Evolutionary conservation across 2,888 invertebrate genomes (phyloP), one percentile per base, ranked within the genome.

Genomic region (Vanessa cardui): DNA sequence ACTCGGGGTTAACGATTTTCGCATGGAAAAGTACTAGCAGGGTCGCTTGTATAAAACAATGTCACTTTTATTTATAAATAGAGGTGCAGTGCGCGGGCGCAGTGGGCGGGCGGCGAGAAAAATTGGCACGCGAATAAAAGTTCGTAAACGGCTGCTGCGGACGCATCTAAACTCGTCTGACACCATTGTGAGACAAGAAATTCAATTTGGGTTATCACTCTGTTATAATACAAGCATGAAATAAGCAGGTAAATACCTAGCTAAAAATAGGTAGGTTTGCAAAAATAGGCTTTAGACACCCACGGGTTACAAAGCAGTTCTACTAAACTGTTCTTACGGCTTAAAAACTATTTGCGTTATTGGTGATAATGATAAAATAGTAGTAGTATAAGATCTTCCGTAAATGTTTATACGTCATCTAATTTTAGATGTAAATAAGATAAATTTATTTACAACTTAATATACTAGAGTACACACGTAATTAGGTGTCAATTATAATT

Each of bases 1-100:
- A 66, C 63, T 66, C 87, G 89, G 78, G 85, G 82, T 64, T 67
- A 67, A 89, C 86, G 69, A 60, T 70, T 68, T 68, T 56, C 63
- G 87, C 79, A 85, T 89, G 92, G 92, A 92, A 92, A 92, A 88
- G 80, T 90, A 90, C 92, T 76, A 76, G 74, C 72, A 64, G 75
- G 84, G 84, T 85, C 86, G 84, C 82, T 79, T 78, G 82, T 85
- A 86, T 88, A 86, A 86, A 88, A 89, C 84, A 87, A 86, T 89
- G 87, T 88, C 87, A 86, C 83, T 81, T 81, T 26, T 85, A 85
- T 86, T 84, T 89, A 89, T 88, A 85, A 85, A 86, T 88, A 86
- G 82, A 81, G 74, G 79, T 83, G 82, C 83, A 82, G 77, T 76
- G 79, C 80, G 82, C 77, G 76, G 73, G 76, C 75, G 80, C 78